Conservation (phyloP, 2,113 vertebrate species). For the Paratilapia polleni region DNA sequence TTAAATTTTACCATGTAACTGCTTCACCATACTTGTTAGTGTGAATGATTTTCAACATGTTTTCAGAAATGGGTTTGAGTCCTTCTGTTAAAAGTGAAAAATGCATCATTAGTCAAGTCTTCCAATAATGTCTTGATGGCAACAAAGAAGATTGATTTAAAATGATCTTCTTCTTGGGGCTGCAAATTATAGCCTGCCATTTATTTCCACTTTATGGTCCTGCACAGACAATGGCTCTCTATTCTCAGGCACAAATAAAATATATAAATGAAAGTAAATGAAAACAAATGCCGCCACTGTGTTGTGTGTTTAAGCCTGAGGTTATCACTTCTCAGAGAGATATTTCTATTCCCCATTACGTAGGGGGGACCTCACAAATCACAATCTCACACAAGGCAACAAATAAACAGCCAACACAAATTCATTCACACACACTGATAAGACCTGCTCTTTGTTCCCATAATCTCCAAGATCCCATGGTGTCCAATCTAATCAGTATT, state of each 20-base stretch:
- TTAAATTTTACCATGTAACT: neutral
- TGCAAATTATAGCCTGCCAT: constrained; percentile 63
- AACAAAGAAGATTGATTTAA: constrained; percentile 59
- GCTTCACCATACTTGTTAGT: neutral
- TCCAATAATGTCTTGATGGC: constrained; percentile 4
- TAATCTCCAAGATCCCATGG: constrained; percentile 34
- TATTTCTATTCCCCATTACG: constrained; percentile 56
- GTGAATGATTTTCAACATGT: neutral
- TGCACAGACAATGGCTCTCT: constrained; percentile 48
- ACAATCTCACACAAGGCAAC: constrained; percentile 30
- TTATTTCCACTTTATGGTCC: constrained; percentile 72
- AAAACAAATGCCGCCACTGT: constrained; percentile 61
- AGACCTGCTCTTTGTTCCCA: constrained; percentile 23
- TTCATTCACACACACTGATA: constrained; percentile 44
- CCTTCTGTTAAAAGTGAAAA: neutral
- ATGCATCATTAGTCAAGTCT: neutral
- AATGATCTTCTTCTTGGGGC: constrained; percentile 46
- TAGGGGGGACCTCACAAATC: constrained; percentile 55
- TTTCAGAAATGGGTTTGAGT: neutral
- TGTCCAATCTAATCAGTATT: constrained; percentile 65
- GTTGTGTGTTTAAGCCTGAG: constrained; percentile 53
- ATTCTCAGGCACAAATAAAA: constrained; percentile 52
- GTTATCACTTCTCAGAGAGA: constrained; percentile 51
- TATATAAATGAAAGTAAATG: constrained; percentile 56
- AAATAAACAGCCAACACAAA: constrained; percentile 42